Evolutionary conservation across 2,113 vertebrate species (phyloP).

Genomic region (Lampris incognitus): DNA sequence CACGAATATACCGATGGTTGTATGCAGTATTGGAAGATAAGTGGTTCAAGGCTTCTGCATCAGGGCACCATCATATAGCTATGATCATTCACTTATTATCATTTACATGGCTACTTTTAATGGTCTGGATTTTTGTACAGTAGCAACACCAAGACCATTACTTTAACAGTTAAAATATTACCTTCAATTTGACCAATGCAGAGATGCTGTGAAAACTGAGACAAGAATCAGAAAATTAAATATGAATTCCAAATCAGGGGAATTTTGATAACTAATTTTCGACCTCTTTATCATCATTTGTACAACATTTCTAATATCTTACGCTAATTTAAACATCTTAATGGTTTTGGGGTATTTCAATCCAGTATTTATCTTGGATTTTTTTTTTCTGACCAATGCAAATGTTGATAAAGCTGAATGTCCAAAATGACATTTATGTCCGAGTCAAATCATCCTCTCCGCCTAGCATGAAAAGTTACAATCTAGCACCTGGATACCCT

Average conservation of each 20-base stretch:
- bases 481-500: too few species aligned
- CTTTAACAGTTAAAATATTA: neutral
- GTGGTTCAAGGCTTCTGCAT: neutral
- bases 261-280: too few species aligned
- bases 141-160: slow-evolving; percentile 9
- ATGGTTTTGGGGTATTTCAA: too few species aligned
- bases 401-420: neutral
- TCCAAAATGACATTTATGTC: neutral
- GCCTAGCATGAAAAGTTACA: too few species aligned
- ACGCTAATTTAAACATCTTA: too few species aligned
- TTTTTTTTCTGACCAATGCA: slow-evolving; percentile 3
- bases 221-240: neutral
- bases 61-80: neutral
- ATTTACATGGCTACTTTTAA: slow-evolving; percentile 11
- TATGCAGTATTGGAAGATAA: slow-evolving; percentile 5
- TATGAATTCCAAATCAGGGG: too few species aligned
- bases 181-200: slow-evolving; percentile 21
- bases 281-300: too few species aligned
- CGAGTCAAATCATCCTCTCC: neutral
- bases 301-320: too few species aligned
- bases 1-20: neutral
- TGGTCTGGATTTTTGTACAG: slow-evolving; percentile 15
- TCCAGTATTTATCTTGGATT: too few species aligned
- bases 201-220: slow-evolving; percentile 12
- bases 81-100: neutral